Evolutionary conservation across 2,888 invertebrate species (phyloP).

Genomic region (Proisotoma minuta): DNA sequence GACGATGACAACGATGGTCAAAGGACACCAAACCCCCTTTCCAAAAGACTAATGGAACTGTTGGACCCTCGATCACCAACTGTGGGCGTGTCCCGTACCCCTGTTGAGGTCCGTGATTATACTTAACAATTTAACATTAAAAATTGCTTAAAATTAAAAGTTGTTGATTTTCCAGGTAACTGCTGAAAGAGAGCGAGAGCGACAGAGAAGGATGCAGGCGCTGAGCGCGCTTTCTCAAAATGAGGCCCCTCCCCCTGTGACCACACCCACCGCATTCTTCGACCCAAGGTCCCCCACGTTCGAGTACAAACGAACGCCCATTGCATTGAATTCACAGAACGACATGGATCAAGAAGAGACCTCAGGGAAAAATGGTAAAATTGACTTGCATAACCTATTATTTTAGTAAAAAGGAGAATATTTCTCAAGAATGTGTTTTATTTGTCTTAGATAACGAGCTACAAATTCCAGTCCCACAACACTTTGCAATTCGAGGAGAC

Average conservation of each 20-base stretch:
- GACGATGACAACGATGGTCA: slow-evolving; percentile 8
- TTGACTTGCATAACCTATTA: background rate
- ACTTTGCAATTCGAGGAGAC: slow-evolving; percentile 15
- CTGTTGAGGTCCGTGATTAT: slow-evolving; percentile 29
- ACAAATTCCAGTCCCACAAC: background rate
- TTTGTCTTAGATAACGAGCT: background rate
- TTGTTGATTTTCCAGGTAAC: slow-evolving; percentile 19
- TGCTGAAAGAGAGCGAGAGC: slow-evolving; percentile 20
- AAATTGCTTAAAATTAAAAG: background rate
- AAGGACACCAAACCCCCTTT: too few relatives aligned
- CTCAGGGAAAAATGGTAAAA: background rate
- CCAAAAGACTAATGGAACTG: slow-evolving; percentile 14
- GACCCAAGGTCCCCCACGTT: slow-evolving; percentile 41
- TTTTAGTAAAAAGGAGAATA: too few relatives aligned
- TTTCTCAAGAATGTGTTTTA: background rate
- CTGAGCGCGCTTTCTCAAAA: background rate
- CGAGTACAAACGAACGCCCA: slow-evolving; percentile 40
- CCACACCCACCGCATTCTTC: slow-evolving; percentile 23
- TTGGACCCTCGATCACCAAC: slow-evolving; percentile 42
- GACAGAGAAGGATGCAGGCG: slow-evolving; percentile 13
- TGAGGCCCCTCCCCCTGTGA: slow-evolving; percentile 1
- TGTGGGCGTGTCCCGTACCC: slow-evolving; percentile 38
- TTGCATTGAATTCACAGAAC: slow-evolving; percentile 13
- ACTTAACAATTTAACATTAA: background rate
- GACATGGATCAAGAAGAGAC: background rate